Evolutionary conservation across 1,140 invertebrate genomes (phyloP).

Genomic region (Temnothorax longispinosus): DNA sequence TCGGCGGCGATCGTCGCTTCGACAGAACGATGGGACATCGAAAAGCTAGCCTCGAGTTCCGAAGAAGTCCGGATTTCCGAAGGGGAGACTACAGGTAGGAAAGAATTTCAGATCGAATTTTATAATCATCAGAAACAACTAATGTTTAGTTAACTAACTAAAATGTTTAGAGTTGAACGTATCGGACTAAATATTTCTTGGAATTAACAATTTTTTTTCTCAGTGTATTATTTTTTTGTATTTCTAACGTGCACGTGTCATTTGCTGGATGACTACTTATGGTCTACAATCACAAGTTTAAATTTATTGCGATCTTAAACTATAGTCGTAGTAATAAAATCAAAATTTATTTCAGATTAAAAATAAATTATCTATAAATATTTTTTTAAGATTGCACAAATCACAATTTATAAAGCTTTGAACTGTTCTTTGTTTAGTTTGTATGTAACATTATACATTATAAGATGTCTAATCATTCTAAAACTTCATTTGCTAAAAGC

Average conservation of each 20-base stretch:
- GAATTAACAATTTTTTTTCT: not conserved
- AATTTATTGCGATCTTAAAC: not conserved
- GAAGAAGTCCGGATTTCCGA: slow-evolving; percentile 83
- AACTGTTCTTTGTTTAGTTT: not conserved
- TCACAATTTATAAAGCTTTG: not conserved
- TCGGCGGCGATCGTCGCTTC: slow-evolving; percentile 80
- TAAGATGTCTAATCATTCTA: not conserved
- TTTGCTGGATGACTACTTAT: not conserved
- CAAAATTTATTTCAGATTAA: not conserved
- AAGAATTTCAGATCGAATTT: slow-evolving; percentile 25
- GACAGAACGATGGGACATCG: slow-evolving; percentile 78
- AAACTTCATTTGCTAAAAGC: slow-evolving; percentile 1
- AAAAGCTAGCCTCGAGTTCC: slow-evolving; percentile 83
- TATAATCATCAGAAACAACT: not conserved
- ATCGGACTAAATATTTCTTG: no score
- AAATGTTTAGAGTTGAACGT: no score
- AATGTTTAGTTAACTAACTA: no score
- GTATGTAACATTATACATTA: not conserved
- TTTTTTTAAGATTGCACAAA: not conserved
- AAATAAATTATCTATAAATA: not conserved
- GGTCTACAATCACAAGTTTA: not conserved
- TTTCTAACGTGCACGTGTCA: not conserved
- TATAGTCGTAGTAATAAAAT: not conserved
- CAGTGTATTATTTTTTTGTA: not conserved
- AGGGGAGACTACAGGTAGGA: slow-evolving; percentile 81